phyloP scores from a whole-genome alignment of 2,888 invertebrate genomes.

The Crematogaster levior region DNA sequence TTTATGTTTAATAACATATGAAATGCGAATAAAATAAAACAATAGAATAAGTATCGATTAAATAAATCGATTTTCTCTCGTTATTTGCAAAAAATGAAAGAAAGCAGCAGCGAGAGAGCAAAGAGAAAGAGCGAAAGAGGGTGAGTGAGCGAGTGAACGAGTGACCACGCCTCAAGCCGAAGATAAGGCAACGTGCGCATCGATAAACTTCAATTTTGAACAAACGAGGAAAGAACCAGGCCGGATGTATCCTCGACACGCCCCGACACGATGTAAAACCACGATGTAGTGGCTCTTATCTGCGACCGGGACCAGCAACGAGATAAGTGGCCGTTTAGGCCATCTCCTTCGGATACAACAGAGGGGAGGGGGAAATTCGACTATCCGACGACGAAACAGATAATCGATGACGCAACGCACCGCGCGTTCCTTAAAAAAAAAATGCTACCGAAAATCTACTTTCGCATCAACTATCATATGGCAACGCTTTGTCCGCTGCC shows the following conservation, averaged over 20 bases:
- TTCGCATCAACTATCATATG: conserved; percentile 19
- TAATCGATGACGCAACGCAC: conserved; percentile 46
- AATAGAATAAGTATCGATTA: conserved; percentile 22
- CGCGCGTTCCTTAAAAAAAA: not conserved
- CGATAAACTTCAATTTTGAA: conserved; percentile 79
- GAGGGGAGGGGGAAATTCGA: not conserved
- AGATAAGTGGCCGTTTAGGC: conserved; percentile 80
- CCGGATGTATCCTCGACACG: conserved; percentile 80
- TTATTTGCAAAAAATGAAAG: conserved; percentile 5
- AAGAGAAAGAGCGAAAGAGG: not conserved
- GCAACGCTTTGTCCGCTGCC: conserved; percentile 1
- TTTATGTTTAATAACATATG: not conserved
- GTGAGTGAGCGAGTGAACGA: conserved; percentile 1
- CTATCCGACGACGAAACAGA: conserved; percentile 38
- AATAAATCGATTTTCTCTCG: too few species aligned
- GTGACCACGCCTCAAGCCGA: conserved; percentile 69
- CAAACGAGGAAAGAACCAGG: conserved; percentile 75
- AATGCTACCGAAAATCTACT: conserved; percentile 36
- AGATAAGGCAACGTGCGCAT: conserved; percentile 69
- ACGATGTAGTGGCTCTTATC: conserved; percentile 65
- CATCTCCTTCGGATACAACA: conserved; percentile 74
- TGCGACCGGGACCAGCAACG: conserved; percentile 65
- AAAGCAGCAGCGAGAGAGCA: conserved; percentile 9
- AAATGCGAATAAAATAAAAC: not conserved
- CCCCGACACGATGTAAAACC: conserved; percentile 81